phyloP scores from a whole-genome alignment of 2,797 vertebrate genomes.

The Crenichthys baileyi region DNA sequence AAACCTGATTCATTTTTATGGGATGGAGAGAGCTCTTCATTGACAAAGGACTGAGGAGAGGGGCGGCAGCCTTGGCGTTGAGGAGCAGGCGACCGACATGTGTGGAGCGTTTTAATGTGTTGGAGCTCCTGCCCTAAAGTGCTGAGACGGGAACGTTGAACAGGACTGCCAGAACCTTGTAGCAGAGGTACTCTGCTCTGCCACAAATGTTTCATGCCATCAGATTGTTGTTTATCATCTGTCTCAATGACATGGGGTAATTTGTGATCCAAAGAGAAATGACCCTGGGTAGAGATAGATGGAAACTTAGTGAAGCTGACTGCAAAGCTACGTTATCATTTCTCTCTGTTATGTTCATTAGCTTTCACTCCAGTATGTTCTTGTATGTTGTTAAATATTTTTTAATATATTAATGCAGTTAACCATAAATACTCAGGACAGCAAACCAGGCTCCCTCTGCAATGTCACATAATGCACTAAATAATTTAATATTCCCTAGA shows the following conservation, averaged over 20 bases:
- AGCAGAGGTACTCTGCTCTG: constrained; percentile 80
- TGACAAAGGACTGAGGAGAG: constrained; percentile 69
- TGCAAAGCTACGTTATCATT: not conserved
- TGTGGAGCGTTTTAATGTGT: constrained; percentile 79
- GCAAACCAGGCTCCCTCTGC: no score
- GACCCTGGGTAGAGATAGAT: constrained; percentile 63
- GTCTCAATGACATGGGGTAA: constrained; percentile 84
- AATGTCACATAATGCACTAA: no score
- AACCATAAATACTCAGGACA: no score
- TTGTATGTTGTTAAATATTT: no score
- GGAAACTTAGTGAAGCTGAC: not conserved
- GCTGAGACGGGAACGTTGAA: constrained; percentile 80
- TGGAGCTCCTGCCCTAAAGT: constrained; percentile 87
- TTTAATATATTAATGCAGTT: no score
- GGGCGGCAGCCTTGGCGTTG: constrained; percentile 76
- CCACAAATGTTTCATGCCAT: constrained; percentile 48
- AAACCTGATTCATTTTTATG: constrained; percentile 36
- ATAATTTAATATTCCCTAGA: no score
- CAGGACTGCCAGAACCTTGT: constrained; percentile 78
- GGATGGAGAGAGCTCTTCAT: constrained; percentile 46
- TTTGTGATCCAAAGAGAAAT: constrained; percentile 76
- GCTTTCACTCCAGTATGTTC: no score
- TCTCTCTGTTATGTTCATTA: not conserved
- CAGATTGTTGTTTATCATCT: constrained; percentile 64
- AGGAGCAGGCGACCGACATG: constrained; percentile 81